Base-by-base conservation (phyloP, 2,113 vertebrate species). In the Vimba vimba region DNA sequence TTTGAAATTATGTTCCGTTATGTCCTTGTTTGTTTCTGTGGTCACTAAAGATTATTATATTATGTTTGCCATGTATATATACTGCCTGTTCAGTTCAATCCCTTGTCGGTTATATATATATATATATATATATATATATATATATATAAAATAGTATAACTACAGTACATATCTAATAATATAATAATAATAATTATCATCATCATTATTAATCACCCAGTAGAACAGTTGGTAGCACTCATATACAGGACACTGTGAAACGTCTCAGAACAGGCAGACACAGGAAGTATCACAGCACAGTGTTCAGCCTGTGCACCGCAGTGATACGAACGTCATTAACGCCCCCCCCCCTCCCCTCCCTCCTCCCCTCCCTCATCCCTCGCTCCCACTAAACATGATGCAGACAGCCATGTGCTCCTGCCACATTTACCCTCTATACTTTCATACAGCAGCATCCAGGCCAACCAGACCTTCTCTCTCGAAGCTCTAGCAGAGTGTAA, bases 401-500 rank as follows among this genome's bases (percentile, higher is more conserved):
- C 74, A 55, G 87, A 89, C 89, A 82, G 39, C 79, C 88, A 57
- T 91, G 91, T 89, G 86, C 90, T 90, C 87, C 87, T 88, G 86
- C 81, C 89, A 89, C 89, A 88, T 91, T 92, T 87, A 89, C 90
- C 89, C 85, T 80, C 47, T 57, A 52, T 39, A 39, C 69, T 88
- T 69, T 84, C 30, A 85, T 85, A 78, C 57, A 83, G 82, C 83
- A 85, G 88, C 79, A 73, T 76, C 89, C 87, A 90, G 87, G 88
- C 87, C 52, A 84, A 89, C 79, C 87, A 85, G 85, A 84, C 87
- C 88, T 90, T 82, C 89, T 91, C 90, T 91, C 90, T 79, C 86
- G 90, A 91, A 92, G 91, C 86, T 86, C 69, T 75, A 83, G 89
- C 85, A 12, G 85, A 86, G 85, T 83, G n/a, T 30, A 74, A 95